Percentiles rank a stretch among this genome's conserved stretches.
phyloP scores from a whole-genome alignment of 2,797 vertebrate species.

The Protonibea diacanthus region DNA sequence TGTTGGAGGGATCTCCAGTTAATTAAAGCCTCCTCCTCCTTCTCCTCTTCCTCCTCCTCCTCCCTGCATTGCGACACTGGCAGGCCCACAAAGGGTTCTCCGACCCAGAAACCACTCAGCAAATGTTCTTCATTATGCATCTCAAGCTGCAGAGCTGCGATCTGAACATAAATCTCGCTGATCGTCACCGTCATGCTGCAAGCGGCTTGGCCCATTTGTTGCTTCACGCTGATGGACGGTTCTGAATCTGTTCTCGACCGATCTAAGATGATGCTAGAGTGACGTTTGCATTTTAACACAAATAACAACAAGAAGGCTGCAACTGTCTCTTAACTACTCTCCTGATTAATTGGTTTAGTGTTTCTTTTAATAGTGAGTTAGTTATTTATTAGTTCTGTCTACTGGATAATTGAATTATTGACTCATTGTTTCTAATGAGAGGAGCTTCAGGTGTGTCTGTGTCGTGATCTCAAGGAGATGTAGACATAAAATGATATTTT shows the following conservation, averaged over 20 bases:
- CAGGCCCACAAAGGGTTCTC: constrained; percentile 65
- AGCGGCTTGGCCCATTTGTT: neutral
- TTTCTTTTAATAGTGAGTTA: too few species aligned
- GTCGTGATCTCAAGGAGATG: too few species aligned
- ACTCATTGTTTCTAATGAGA: neutral
- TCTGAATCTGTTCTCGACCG: neutral
- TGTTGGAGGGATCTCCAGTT: constrained; percentile 51
- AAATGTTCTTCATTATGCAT: constrained; percentile 62
- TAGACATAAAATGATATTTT: too few species aligned
- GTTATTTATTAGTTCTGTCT: neutral
- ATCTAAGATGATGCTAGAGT: neutral
- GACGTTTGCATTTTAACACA: neutral
- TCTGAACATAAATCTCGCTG: constrained; percentile 10
- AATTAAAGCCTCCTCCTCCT: constrained; percentile 47
- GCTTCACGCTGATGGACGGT: neutral
- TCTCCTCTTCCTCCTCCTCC: constrained; percentile 40
- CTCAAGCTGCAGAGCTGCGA: constrained; percentile 31
- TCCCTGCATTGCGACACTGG: constrained; percentile 83
- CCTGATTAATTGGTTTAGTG: neutral
- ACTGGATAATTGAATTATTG: neutral
- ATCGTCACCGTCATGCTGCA: neutral
- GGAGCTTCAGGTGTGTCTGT: too few species aligned
- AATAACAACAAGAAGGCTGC: neutral
- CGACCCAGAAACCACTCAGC: constrained; percentile 70
- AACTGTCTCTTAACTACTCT: neutral